Conservation (phyloP, 2,797 vertebrate genomes). For the Crotalus adamanteus region DNA sequence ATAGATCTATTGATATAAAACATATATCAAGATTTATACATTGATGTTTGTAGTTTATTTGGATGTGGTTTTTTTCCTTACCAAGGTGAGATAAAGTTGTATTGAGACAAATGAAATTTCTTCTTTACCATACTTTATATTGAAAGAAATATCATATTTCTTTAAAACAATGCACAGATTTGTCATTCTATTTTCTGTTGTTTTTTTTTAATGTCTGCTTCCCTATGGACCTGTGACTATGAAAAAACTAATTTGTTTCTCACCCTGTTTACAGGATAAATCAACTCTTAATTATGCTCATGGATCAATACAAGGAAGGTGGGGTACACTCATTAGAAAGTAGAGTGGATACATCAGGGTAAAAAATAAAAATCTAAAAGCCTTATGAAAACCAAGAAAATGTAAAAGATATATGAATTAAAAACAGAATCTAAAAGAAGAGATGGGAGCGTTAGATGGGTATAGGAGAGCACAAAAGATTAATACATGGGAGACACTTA, state of each 20-base stretch:
- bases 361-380: too few species aligned
- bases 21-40: not conserved
- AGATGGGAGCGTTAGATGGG: not conserved
- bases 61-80: not conserved
- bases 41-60: not conserved
- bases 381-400: too few species aligned
- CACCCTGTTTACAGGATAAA: too few species aligned
- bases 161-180: not conserved
- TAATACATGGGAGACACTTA: not conserved
- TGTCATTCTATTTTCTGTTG: too few species aligned
- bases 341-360: too few species aligned
- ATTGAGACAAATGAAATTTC: not conserved
- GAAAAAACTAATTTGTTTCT: too few species aligned
- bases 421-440: too few species aligned
- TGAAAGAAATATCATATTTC: not conserved
- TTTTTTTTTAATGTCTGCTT: not conserved
- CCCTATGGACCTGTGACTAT: too few species aligned
- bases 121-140: not conserved
- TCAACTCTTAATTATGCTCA: too few species aligned
- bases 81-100: not conserved
- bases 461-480: not conserved
- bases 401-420: too few species aligned
- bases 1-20: not conserved
- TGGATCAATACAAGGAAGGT: too few species aligned
- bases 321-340: too few species aligned